Percentiles rank a stretch among this genome's conserved stretches.
Evolutionary conservation across 2,888 invertebrate genomes (phyloP).

Genomic region (Thysanoteuthis rhombus): DNA sequence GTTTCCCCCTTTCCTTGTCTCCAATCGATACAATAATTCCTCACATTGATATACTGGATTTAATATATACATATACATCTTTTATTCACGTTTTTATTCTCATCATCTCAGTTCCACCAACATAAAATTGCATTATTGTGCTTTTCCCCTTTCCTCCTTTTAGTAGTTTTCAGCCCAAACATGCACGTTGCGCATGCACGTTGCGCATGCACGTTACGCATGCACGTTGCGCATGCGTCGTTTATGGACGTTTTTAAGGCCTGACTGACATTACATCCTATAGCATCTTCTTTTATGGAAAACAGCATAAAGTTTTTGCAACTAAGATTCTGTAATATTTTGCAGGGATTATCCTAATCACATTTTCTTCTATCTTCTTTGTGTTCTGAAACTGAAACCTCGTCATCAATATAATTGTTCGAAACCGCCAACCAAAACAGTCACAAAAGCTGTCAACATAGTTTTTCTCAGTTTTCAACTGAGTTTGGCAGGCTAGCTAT

Average conservation of each 20-base stretch:
- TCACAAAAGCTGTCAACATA: no score
- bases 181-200: not conserved
- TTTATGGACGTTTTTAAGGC: not conserved
- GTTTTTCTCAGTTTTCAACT: no score
- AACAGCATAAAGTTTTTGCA: not conserved
- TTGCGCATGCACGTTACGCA: no score
- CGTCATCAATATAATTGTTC: not conserved
- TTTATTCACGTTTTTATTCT: not conserved
- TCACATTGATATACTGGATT: no score
- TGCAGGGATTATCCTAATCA: not conserved
- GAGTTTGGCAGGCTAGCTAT: no score
- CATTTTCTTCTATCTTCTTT: not conserved
- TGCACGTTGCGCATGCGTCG: not conserved
- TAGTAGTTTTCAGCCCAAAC: no score
- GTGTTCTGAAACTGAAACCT: not conserved
- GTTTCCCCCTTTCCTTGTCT: no score
- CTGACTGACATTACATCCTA: not conserved
- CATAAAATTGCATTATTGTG: no score
- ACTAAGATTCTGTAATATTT: not conserved
- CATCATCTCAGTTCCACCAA: not conserved
- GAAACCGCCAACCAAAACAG: no score
- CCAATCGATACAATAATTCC: no score
- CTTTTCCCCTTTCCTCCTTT: no score
- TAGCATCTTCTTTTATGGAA: not conserved
- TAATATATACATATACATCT: not conserved